Percentiles rank a stretch among this genome's conserved stretches.
These are phyloP conservation scores for Sebastes matsubarae DNA, from an alignment of 2,797 vertebrate genomes.

Conservation along the genomic window DNA sequence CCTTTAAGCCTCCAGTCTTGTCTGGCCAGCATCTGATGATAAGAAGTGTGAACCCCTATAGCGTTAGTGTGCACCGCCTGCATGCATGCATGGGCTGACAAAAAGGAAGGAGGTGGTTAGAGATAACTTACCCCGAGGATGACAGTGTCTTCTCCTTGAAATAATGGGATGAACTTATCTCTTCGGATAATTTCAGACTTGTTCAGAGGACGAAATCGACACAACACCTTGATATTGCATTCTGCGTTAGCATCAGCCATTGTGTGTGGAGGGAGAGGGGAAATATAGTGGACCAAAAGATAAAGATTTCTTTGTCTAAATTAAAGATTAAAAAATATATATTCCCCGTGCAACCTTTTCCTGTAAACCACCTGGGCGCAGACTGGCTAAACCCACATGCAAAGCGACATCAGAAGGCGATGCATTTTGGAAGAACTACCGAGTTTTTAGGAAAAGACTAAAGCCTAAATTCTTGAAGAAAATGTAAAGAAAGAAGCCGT, in stretches of 20 bases:
- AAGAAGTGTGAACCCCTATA: slow-evolving; percentile 44
- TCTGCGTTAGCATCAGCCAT: slow-evolving; percentile 91
- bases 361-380: slow-evolving; percentile 25
- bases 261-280: slow-evolving; percentile 31
- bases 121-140: slow-evolving; percentile 88
- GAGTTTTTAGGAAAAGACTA: slow-evolving; percentile 48
- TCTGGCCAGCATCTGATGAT: slow-evolving; percentile 38
- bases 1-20: slow-evolving; percentile 17
- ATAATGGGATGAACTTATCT: slow-evolving; percentile 93
- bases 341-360: slow-evolving; percentile 9
- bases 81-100: slow-evolving; percentile 1
- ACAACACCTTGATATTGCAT: slow-evolving; percentile 97
- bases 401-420: slow-evolving; percentile 34
- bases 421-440: slow-evolving; percentile 52
- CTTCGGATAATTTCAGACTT: slow-evolving; percentile 90
- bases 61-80: slow-evolving; percentile 13
- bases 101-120: not conserved
- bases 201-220: slow-evolving; percentile 93
- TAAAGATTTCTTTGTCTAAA: slow-evolving; percentile 7
- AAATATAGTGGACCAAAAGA: slow-evolving; percentile 37
- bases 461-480: slow-evolving; percentile 38
- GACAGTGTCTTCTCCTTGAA: slow-evolving; percentile 92
- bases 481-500: slow-evolving; percentile 1
- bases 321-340: not conserved
- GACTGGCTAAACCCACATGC: slow-evolving; percentile 41